phyloP scores from a whole-genome alignment of 2,113 vertebrate genomes.

The Albula glossodonta region DNA sequence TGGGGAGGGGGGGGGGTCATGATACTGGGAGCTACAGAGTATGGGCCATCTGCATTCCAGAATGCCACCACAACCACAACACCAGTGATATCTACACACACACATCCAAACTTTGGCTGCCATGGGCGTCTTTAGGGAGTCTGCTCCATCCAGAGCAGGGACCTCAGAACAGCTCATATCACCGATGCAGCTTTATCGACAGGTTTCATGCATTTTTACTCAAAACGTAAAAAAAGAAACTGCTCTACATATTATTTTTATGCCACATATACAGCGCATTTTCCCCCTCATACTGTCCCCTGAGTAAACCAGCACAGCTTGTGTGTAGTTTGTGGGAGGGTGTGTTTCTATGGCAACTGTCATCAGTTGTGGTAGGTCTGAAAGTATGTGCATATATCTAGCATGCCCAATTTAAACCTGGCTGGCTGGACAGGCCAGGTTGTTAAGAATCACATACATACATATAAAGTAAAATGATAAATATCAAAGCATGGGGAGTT shows the following conservation, averaged over 20 bases:
- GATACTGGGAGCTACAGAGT: constrained; percentile 3
- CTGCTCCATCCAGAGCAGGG: not conserved
- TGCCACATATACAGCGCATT: not conserved
- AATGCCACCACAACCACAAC: constrained; percentile 17
- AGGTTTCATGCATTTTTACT: not conserved
- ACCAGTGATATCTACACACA: constrained; percentile 12
- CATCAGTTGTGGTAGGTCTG: not conserved
- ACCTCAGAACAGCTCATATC: not conserved
- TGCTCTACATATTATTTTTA: not conserved
- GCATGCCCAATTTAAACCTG: not conserved
- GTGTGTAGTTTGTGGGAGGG: not conserved
- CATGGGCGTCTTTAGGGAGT: constrained; percentile 4
- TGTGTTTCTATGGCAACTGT: not conserved
- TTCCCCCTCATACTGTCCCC: not conserved
- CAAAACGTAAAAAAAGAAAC: not conserved
- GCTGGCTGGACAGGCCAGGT: not conserved
- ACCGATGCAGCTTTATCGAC: not conserved
- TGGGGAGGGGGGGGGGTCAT: not conserved
- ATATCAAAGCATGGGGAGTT: not conserved
- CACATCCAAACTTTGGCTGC: not conserved
- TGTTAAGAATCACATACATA: not conserved
- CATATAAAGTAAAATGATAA: not conserved
- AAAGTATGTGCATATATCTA: not conserved
- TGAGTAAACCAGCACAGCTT: not conserved
- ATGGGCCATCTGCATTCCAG: constrained; percentile 18